Base-by-base conservation (phyloP, 2,888 invertebrate genomes). In the Plutella xylostella region DNA sequence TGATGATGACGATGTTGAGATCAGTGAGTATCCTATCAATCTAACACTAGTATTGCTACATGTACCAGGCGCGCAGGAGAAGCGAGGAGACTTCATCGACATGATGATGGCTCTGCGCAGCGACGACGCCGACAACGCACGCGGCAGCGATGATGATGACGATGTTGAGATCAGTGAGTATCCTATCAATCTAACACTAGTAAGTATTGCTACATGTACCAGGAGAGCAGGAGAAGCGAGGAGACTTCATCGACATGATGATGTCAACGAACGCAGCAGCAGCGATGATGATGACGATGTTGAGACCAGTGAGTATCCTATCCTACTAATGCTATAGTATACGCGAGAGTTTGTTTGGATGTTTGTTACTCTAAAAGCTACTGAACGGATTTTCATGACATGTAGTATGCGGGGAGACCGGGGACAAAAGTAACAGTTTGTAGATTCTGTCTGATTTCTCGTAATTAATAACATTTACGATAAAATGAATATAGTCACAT, bases 171-270 rank as follows among this genome's bases (percentile, higher is more conserved):
- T 83, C 39, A 82, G 83, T 83, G 49, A 71, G 82, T 63, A 39
- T n/a, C 21, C 22, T 9, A 6, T 28, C n/a, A n/a, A n/a, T n/a
- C n/a, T n/a, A n/a, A n/a, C n/a, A n/a, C n/a, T n/a, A n/a, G n/a
- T n/a, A n/a, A n/a, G n/a, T n/a, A 28, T 28, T n/a, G n/a, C 6
- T 6, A 28, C 28, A 12, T 11, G 12, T n/a, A 9, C 0, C 61
- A 82, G 80, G 76, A 5, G 65, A 56, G 17, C 75, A 75, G 38
- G 79, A 78, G 50, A 80, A 71, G 51, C 75, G 84, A 1, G 86
- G 86, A 0, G 87, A 87, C 57, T 82, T 87, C 51, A 78, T 88
- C 4, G 87, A 87, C 59, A 79, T 86, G 71, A 79, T 87, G 73
- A 78, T 87, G 71, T 70, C 85, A 74, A 73, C 48, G 72, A 76